Evolutionary conservation across 2,797 vertebrate genomes (phyloP).

Genomic region (Pyrrhura leucotis): DNA sequence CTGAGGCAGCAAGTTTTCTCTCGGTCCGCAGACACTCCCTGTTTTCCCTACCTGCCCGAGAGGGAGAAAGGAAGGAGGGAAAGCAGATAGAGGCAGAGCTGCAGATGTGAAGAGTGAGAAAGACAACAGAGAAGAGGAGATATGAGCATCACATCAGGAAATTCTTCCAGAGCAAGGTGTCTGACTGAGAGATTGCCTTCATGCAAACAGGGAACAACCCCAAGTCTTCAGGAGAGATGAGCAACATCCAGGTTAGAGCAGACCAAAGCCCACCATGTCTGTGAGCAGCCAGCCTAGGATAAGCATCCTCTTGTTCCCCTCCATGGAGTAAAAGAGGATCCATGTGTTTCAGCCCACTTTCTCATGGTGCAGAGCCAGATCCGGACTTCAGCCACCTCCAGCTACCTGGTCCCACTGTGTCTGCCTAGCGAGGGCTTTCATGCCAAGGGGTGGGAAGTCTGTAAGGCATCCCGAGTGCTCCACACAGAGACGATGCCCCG

Average conservation of each 20-base stretch:
- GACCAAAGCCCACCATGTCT: not conserved
- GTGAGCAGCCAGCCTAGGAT: fast-evolving
- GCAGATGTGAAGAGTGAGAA: not conserved
- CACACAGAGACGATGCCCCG: fast-evolving
- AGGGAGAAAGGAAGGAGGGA: not conserved
- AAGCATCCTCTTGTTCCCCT: not conserved
- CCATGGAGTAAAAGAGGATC: not conserved
- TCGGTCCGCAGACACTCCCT: not conserved
- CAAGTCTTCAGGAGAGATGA: not conserved
- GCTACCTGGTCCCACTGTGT: not conserved
- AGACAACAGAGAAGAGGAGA: not conserved
- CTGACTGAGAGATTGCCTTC: not conserved
- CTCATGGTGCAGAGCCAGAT: fast-evolving
- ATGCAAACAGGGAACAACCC: not conserved
- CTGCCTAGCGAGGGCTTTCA: not conserved
- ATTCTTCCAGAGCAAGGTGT: not conserved
- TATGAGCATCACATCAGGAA: not conserved
- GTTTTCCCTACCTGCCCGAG: not conserved
- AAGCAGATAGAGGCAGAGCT: slow-evolving; percentile 23
- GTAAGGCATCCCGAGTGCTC: fast-evolving
- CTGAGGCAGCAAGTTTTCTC: not conserved
- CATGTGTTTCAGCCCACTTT: fast-evolving
- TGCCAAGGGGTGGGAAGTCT: fast-evolving
- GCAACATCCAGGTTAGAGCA: not conserved
- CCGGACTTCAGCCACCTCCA: not conserved